Base-by-base conservation (phyloP, 2,888 invertebrate genomes). In the Saturnia pavonia region DNA sequence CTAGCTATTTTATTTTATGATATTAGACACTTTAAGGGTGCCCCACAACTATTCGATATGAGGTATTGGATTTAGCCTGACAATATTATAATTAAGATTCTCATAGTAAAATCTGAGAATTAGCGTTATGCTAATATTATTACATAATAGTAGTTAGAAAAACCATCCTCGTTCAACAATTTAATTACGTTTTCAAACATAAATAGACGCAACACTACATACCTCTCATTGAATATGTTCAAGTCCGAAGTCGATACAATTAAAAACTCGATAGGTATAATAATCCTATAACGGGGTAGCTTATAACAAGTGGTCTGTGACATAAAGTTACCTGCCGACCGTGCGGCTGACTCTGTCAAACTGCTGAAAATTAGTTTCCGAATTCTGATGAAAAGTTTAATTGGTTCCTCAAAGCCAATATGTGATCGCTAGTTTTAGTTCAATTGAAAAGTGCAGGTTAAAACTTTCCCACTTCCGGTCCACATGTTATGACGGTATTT, bases 361-460 rank as follows among this genome's bases (percentile, higher is more conserved):
- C 91, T 89, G 83, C 85, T 84, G 89, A 86, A 92, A 93, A 92
- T 93, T 93, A 91, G 91, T 93, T 92, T 84, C 86, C 79, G 77
- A 89, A 90, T 91, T 90, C 84, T 84, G 89, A 88, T 90, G 90
- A 90, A 91, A 93, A 93, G 91, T 93, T 93, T 92, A 92, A 93
- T 93, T 92, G 91, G 88, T 89, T 91, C 83, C 86, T 90, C 89
- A 86, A 84, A 88, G 87, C 88, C 90, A 90, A 89, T 90, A 87
- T 89, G 88, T 89, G 87, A 82, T 76, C 78, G 85, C 79, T 82
- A 80, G 81, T 82, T 88, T 85, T 87, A 81, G 84, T 81, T 86
- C 83, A 81, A 88, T 85, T 80, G 84, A 85, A 89, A 86, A 86
- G 85, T 85, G 82, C 75, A 74, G 74, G 77, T 81, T 79, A 78